Evolutionary conservation across 2,888 invertebrate species (phyloP), one percentile per base, ranked within the genome.

Genomic region (Smittia aterrima): DNA sequence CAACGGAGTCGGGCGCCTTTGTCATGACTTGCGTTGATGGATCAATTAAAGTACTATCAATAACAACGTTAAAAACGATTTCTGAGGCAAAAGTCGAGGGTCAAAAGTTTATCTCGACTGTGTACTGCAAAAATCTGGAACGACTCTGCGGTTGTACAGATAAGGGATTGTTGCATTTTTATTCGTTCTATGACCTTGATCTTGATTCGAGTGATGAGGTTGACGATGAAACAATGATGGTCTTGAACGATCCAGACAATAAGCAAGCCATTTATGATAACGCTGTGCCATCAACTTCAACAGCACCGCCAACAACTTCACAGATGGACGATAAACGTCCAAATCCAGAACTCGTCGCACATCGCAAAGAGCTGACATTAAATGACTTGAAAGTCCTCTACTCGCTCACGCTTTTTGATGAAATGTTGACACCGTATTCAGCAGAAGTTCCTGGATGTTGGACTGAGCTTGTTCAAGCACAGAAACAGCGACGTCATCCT

Each of bases 371-470:
- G 75, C 79, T 89, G 40, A 84, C 86, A 0, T 80, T 85, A 62
- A 80, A 83, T n/a, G 89, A 90, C 79, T 82, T 93, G 77, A 87
- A 89, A 77, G 84, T 86, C 13, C 84, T 96, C 70, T 89, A 92
- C 78, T 86, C 88, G 53, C 82, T 96, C 74, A 93, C 92, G 1
- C 88, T 90, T 76, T 92, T 92, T 79, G 92, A 93, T 77, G 87
- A 87, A 62, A 81, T 80, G 76, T 76, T 82, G 6, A 82, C 82
- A 0, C 79, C 88, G 0, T 96, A 93, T 81, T 90, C 92, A 72
- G 94, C 95, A 0, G 95, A 94, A 16, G 94, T 95, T 1, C 95
- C 96, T 0, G 91, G 94, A 1, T 96, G 95, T 82, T 96, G 96
- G 96, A 92, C 91, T 77, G 95, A 96, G 81, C 87, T 96, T 78